Evolutionary conservation across 2,113 vertebrate species (phyloP).

Genomic region (Gasterosteus aculeatus): DNA sequence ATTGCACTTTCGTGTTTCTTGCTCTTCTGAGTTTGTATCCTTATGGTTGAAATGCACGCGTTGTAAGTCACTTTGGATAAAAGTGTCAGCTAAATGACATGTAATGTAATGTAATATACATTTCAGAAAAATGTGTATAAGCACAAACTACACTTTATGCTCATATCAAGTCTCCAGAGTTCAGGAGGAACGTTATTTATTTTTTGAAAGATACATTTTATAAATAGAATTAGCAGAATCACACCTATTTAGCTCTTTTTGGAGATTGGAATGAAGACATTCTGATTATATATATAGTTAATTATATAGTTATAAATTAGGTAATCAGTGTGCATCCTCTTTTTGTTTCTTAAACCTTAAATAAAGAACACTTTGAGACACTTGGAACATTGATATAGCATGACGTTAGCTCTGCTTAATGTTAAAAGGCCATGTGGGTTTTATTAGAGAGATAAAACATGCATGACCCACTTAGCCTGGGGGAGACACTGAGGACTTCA

Average conservation of each 20-base stretch:
- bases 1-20: too few species aligned
- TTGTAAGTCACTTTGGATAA: too few species aligned
- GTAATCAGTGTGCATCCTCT: too few species aligned
- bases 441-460: constrained; percentile 42
- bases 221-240: constrained; percentile 42
- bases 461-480: constrained; percentile 52
- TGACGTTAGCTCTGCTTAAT: not conserved
- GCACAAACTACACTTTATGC: not conserved
- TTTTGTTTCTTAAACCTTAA: not conserved
- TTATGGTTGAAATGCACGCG: too few species aligned
- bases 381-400: not conserved
- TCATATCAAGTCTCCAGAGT: not conserved
- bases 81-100: too few species aligned
- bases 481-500: constrained; percentile 30
- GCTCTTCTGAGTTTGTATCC: too few species aligned
- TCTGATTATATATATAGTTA: constrained; percentile 3
- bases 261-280: constrained; percentile 21
- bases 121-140: not conserved
- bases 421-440: constrained; percentile 30
- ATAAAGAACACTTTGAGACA: not conserved
- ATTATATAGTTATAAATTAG: too few species aligned
- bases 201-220: constrained; percentile 36
- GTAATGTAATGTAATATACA: too few species aligned
- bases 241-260: not conserved
- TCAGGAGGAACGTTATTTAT: constrained; percentile 12